phyloP scores from a whole-genome alignment of 1,140 invertebrate genomes.

The Orchesella cincta region DNA sequence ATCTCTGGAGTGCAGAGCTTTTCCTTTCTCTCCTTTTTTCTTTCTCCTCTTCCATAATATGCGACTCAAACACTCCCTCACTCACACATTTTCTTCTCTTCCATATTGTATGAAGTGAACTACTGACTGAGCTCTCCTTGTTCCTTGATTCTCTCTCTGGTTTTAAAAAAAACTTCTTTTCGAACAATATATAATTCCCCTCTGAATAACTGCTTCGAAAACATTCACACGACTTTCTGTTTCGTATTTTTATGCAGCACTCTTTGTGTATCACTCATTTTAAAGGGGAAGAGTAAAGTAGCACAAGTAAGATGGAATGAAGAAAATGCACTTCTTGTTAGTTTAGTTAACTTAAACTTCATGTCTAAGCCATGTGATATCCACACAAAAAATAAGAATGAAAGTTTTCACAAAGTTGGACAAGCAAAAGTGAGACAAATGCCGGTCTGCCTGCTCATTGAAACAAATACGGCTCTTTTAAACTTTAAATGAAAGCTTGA shows the following conservation, averaged over 20 bases:
- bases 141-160: neutral
- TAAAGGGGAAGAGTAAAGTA: too few species aligned
- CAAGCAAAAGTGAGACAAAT: too few species aligned
- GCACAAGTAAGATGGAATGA: too few species aligned
- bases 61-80: neutral
- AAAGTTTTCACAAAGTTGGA: too few species aligned
- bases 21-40: neutral
- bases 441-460: too few species aligned
- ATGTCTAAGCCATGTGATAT: too few species aligned
- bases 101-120: neutral
- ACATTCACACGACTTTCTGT: neutral
- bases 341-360: too few species aligned
- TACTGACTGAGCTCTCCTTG: neutral
- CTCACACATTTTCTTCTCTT: neutral
- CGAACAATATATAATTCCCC: neutral
- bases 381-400: too few species aligned
- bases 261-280: neutral
- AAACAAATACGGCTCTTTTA: too few species aligned
- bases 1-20: constrained; percentile 40
- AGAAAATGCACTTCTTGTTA: too few species aligned
- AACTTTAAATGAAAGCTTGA: too few species aligned
- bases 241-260: neutral
- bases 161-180: neutral
- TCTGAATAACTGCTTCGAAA: neutral
- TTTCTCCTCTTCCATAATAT: neutral